Conservation (phyloP, 2,888 invertebrate genomes). For the Trachelus tabidus region DNA sequence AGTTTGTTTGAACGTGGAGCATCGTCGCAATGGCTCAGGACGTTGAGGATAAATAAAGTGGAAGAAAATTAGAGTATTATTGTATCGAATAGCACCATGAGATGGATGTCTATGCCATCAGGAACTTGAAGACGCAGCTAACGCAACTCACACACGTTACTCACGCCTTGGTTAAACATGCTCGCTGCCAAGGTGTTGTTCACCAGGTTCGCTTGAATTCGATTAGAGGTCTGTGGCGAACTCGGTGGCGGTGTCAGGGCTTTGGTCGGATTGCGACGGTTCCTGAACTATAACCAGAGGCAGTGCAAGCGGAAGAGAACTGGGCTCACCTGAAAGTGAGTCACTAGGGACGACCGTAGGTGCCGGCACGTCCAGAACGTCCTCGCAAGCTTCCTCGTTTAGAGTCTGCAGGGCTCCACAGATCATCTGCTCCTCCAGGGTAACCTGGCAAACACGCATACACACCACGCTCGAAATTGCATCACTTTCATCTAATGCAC, state of each 20-base stretch:
- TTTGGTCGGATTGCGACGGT: conserved; percentile 60
- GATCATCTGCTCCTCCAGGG: conserved; percentile 94
- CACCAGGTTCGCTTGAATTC: conserved; percentile 6
- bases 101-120: background rate
- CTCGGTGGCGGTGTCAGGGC: conserved; percentile 59
- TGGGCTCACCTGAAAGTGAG: conserved; percentile 64
- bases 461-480: conserved; percentile 3
- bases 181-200: background rate
- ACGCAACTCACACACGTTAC: background rate
- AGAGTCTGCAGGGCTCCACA: conserved; percentile 92
- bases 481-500: background rate
- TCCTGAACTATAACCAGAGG: conserved; percentile 65
- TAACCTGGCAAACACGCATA: conserved; percentile 74
- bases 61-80: background rate
- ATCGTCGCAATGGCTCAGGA: background rate
- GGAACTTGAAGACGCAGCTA: background rate
- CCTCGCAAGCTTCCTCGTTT: conserved; percentile 93
- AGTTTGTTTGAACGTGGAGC: background rate
- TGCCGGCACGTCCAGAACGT: conserved; percentile 78
- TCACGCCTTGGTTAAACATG: background rate
- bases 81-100: background rate
- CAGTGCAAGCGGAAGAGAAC: conserved; percentile 62
- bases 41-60: background rate
- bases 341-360: conserved; percentile 46
- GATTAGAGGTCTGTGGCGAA: conserved; percentile 51